Evolutionary conservation across 2,888 invertebrate genomes (phyloP), one percentile per base, ranked within the genome.

Genomic region (Schizotus pectinicornis): DNA sequence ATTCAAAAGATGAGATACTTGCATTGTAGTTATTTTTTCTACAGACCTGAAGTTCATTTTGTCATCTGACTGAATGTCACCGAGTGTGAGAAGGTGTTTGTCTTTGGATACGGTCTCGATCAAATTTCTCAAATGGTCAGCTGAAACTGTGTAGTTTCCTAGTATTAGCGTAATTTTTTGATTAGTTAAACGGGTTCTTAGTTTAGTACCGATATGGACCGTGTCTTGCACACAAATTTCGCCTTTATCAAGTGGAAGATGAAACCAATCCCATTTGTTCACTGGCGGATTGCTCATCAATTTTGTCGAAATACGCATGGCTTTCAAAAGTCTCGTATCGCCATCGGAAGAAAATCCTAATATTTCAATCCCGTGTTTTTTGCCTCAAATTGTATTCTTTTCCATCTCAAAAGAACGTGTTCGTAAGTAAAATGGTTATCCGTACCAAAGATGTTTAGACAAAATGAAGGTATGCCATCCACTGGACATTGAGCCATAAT

Each of bases 381-480:
- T 8, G 48, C 49, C 31, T 38, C 30, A 34, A 37, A 32, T 30
- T 39, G 34, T 9, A 63, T 51, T 36, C 22, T 11, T 14, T 52
- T 53, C 62, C 61, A 63, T 38, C 62, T 50, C 14, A 42, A 37
- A 30, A 30, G 32, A 2, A 65, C 61, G 48, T 63, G 59, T 11
- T 59, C 33, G 33, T 31, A 11, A 9, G 38, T 59, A 43, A 65
- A 65, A 13, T 48, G 43, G 45, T 65, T 65, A 37, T 56, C 36
- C 22, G 63, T 65, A 6, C 61, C 61, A 54, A 47, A 65, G 7
- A 64, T 42, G 14, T 35, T 33, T n/a, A 62, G 46, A 45, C 60
- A 64, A 56, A 62, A 64, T n/a, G 60, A 14, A 8, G 62, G 59
- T 7, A 46, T 39, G 33, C 46, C 46, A 7, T 50, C 36, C 7